Evolutionary conservation across 1,140 invertebrate species (phyloP).

Genomic region (Thaumatotibia leucotreta): DNA sequence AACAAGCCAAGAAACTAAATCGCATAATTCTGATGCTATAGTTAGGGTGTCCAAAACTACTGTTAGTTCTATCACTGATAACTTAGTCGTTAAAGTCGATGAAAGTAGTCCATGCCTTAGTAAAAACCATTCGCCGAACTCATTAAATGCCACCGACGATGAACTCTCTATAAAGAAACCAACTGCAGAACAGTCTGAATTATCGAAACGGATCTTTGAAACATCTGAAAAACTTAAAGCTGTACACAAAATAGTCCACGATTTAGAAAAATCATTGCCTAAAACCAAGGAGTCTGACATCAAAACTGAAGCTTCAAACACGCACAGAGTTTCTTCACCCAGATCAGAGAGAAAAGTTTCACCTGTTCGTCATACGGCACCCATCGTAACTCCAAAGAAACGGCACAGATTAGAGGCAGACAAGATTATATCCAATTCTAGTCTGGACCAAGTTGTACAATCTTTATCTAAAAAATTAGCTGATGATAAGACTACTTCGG

Average conservation of each 20-base stretch:
- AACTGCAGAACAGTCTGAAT: slow-evolving; percentile 62
- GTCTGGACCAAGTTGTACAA: slow-evolving; percentile 69
- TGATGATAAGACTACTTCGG: slow-evolving; percentile 49
- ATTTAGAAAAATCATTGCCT: slow-evolving; percentile 70
- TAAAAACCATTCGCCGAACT: slow-evolving; percentile 34
- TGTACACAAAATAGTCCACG: slow-evolving; percentile 72
- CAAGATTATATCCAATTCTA: slow-evolving; percentile 54
- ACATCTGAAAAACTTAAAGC: slow-evolving; percentile 74
- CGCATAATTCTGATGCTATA: slow-evolving; percentile 28
- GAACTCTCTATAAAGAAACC: slow-evolving; percentile 65
- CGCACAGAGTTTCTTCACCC: slow-evolving; percentile 48
- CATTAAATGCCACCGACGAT: slow-evolving; percentile 48
- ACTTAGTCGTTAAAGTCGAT: slow-evolving; percentile 24
- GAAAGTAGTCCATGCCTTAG: slow-evolving; percentile 22
- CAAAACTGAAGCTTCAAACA: slow-evolving; percentile 48
- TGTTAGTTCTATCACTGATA: slow-evolving; percentile 20
- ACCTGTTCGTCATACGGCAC: slow-evolving; percentile 55
- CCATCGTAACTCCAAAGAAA: slow-evolving; percentile 77
- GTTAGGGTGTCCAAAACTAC: slow-evolving; percentile 28
- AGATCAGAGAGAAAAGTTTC: slow-evolving; percentile 63
- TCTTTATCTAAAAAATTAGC: slow-evolving; percentile 72
- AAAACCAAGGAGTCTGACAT: slow-evolving; percentile 64
- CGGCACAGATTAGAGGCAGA: slow-evolving; percentile 75
- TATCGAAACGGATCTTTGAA: slow-evolving; percentile 74
- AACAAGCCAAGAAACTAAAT: slow-evolving; percentile 39